These are phyloP conservation scores for Atlantisia rogersi DNA, from an alignment of 2,113 vertebrate species.

Conservation along the genomic window DNA sequence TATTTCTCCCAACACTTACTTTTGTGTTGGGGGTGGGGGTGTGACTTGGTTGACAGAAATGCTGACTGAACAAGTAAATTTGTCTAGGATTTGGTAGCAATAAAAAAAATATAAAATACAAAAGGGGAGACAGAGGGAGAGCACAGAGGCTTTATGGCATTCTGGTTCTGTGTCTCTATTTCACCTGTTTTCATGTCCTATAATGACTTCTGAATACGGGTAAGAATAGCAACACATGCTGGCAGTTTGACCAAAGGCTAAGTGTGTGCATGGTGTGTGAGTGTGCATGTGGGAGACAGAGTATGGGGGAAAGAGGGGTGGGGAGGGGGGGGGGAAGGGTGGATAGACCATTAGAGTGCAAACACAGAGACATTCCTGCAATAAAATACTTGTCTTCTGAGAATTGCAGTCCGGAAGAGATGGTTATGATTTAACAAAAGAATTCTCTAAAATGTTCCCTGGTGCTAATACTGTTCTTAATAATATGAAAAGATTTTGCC, in stretches of 20 bases:
- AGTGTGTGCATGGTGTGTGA: background rate
- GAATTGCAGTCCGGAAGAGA: background rate
- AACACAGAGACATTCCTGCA: constrained; percentile 18
- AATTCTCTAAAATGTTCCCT: constrained; percentile 19
- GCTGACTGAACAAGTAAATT: background rate
- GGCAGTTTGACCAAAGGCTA: background rate
- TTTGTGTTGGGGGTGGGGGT: background rate
- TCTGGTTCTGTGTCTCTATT: background rate
- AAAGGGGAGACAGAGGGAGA: background rate
- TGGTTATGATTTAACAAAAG: constrained; percentile 41
- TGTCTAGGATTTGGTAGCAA: background rate
- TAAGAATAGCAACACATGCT: constrained; percentile 23
- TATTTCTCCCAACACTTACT: background rate
- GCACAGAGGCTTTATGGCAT: background rate
- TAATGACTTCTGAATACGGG: background rate
- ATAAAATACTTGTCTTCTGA: constrained; percentile 39
- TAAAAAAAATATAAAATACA: no score
- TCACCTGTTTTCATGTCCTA: constrained; percentile 44
- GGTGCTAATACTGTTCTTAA: constrained; percentile 32
- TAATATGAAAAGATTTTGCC: background rate
- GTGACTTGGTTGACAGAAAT: background rate
- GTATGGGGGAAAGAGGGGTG: background rate
- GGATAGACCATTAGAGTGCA: constrained; percentile 8
- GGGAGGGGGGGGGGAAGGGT: background rate
- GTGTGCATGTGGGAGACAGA: background rate